Conservation (phyloP, 2,113 vertebrate species). For the Prionailurus bengalensis region DNA sequence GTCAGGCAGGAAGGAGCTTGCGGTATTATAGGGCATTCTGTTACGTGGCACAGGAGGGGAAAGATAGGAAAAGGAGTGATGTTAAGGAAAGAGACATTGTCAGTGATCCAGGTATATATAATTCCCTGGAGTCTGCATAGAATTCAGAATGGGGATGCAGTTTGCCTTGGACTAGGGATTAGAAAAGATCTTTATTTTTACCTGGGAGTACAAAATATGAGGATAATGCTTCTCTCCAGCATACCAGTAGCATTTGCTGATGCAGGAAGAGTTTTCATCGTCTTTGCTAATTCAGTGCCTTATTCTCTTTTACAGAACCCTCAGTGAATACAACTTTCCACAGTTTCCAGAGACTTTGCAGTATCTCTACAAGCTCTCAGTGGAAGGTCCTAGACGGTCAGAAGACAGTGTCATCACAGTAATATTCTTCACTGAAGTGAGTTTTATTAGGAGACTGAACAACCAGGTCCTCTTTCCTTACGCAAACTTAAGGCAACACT, state of each 20-base stretch:
- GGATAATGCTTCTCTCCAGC: not conserved
- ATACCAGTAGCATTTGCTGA: not conserved
- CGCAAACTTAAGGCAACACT: not conserved
- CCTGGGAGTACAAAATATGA: not conserved
- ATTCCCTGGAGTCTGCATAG: not conserved
- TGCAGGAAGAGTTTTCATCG: not conserved
- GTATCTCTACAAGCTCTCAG: constrained; percentile 75
- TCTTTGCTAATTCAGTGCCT: not conserved
- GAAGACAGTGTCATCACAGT: constrained; percentile 68
- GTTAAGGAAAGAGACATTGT: not conserved
- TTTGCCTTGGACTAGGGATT: not conserved
- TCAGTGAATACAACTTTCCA: constrained; percentile 71
- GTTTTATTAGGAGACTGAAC: constrained; percentile 12
- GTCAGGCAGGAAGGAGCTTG: not conserved
- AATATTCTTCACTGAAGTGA: constrained; percentile 78
- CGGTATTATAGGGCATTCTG: not conserved
- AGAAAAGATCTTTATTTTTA: not conserved
- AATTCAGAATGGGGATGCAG: not conserved
- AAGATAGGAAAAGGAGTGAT: not conserved
- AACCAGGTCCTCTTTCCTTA: not conserved
- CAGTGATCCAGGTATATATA: not conserved
- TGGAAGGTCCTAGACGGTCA: constrained; percentile 68
- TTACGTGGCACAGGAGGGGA: not conserved
- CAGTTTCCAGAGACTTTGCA: constrained; percentile 78
- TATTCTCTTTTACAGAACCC: constrained; percentile 70